Evolutionary conservation across 2,113 vertebrate genomes (phyloP), one percentile per base, ranked within the genome.

Genomic region (Oplegnathus fasciatus): DNA sequence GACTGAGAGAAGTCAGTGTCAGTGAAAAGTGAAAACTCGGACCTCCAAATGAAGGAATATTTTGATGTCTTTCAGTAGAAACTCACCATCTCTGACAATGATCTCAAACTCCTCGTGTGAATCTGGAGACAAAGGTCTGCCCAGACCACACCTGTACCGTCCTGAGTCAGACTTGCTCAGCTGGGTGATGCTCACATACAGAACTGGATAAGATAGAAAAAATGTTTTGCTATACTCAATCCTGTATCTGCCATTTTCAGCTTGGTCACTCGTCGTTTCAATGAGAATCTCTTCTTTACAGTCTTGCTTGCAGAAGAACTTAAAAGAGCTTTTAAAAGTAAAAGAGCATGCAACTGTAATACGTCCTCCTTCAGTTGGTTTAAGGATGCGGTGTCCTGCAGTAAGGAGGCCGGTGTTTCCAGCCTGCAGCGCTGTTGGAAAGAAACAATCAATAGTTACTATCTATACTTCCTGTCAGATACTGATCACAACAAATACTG

Each of bases 81-180:
- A 55, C 71, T 74, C 55, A 74, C 71, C 71, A 44, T 58, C 9
- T 34, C 5, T 14, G 18, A 76, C 60, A 37, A 34, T 55, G 68
- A 80, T 30, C 9, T 72, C 57, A 52, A 80, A 71, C 6, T 80
- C 78, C 7, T 9, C 2, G 32, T 44, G n/a, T 9, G 57, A 42
- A 5, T n/a, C 32, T 22, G 37, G 14, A 3, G 5, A 30, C 14
- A n/a, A 9, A 20, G 55, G 20, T 9, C 0, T 20, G 4, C 57
- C 67, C 42, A 71, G 14, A 22, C 58, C 78, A 30, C 78, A 81
- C 7, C n/a, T 30, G 69, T 81, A 81, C 34, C 34, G 1, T 32
- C 58, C 78, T 24, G 69, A 42, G 58, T 81, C 78, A 0, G 58
- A 55, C 46, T n/a, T 13, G 13, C 1, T 32, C 69, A 81, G 61